Evolutionary conservation across 2,888 invertebrate species (phyloP).

Genomic region (Dynastes maya): DNA sequence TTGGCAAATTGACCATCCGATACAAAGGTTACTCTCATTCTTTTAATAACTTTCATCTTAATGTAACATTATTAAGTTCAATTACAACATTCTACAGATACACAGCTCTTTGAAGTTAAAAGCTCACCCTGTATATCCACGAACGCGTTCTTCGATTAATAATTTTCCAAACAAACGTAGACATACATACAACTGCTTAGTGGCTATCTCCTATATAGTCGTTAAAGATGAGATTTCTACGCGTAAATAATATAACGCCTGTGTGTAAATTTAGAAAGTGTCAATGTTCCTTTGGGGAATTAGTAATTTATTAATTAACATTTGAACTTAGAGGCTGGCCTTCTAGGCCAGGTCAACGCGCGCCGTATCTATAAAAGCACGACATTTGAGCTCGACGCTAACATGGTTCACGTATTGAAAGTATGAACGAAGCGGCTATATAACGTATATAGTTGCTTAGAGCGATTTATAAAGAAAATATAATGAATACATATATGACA

Average conservation of each 20-base stretch:
- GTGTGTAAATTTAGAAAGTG: slow-evolving; percentile 53
- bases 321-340: slow-evolving; percentile 51
- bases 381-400: background rate
- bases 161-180: slow-evolving; percentile 23
- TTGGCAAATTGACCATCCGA: too few relatives aligned
- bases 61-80: too few relatives aligned
- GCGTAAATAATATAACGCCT: slow-evolving; percentile 40
- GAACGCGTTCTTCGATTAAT: slow-evolving; percentile 36
- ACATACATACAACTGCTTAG: background rate
- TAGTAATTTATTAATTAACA: slow-evolving; percentile 54
- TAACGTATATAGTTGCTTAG: slow-evolving; percentile 1
- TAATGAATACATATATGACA: slow-evolving; percentile 9
- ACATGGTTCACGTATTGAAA: background rate
- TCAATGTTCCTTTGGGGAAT: slow-evolving; percentile 51
- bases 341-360: slow-evolving; percentile 54
- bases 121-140: background rate
- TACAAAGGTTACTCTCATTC: too few relatives aligned
- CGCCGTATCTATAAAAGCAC: slow-evolving; percentile 33
- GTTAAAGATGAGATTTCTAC: slow-evolving; percentile 26
- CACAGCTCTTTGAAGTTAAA: too few relatives aligned
- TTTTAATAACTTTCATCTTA: too few relatives aligned
- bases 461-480: slow-evolving; percentile 16
- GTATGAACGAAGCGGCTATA: background rate
- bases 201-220: background rate
- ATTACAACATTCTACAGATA: too few relatives aligned